Conservation (phyloP, 2,888 invertebrate species). For the Lochmaea crataegi region DNA sequence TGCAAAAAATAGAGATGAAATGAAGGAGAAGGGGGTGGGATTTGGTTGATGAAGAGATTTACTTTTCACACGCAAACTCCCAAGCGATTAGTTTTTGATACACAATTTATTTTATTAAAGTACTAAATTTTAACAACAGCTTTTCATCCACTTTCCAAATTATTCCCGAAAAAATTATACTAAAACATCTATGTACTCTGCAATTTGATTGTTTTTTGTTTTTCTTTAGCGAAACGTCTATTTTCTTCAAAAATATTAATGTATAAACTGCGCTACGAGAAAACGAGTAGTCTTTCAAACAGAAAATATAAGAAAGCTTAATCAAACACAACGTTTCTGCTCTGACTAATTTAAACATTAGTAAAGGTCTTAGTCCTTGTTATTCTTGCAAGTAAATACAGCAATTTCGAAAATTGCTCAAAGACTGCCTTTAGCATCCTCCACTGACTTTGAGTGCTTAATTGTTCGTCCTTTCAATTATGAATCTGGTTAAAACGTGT, state of each 20-base stretch:
- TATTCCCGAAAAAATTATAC: neutral
- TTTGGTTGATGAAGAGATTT: too few relatives aligned
- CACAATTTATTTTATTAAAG: too few relatives aligned
- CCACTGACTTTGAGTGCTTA: conserved; percentile 15
- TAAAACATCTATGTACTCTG: neutral
- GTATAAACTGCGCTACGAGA: neutral
- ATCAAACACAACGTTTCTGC: neutral
- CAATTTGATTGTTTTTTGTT: neutral
- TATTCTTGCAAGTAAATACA: conserved; percentile 14
- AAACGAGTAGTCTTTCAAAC: neutral
- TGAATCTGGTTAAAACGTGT: conserved; percentile 17
- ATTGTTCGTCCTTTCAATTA: conserved; percentile 17
- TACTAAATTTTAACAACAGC: too few relatives aligned
- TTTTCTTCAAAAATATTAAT: neutral
- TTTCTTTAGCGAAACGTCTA: neutral
- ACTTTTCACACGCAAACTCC: too few relatives aligned
- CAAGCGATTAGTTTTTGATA: too few relatives aligned
- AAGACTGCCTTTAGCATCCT: conserved; percentile 4
- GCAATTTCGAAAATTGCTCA: conserved; percentile 1
- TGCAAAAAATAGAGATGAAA: too few relatives aligned
- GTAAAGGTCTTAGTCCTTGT: neutral
- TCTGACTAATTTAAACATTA: conserved; percentile 9
- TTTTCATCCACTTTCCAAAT: too few relatives aligned
- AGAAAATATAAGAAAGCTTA: neutral
- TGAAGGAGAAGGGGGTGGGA: too few relatives aligned